Conservation (phyloP, 2,888 invertebrate species). For the Tillus elongatus region DNA sequence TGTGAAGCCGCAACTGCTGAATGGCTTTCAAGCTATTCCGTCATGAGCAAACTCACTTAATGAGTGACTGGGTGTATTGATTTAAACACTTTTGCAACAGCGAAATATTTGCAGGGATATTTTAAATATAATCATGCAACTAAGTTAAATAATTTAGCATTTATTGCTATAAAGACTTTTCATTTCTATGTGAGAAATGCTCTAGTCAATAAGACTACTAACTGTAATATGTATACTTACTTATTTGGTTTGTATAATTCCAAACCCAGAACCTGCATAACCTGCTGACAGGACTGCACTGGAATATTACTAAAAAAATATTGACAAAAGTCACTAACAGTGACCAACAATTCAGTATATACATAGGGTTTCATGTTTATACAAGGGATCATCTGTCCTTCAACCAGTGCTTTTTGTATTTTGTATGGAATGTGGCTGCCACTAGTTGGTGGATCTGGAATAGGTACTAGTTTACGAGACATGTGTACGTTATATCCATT, state of each 20-base stretch:
- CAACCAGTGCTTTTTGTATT: slow-evolving; percentile 72
- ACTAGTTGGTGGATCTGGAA: slow-evolving; percentile 59
- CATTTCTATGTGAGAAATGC: too few species aligned
- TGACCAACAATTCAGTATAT: slow-evolving; percentile 73
- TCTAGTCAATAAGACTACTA: too few species aligned
- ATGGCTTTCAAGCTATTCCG: too few species aligned
- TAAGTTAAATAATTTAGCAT: too few species aligned
- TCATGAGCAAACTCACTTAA: too few species aligned
- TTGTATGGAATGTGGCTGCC: slow-evolving; percentile 66
- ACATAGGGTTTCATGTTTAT: slow-evolving; percentile 81
- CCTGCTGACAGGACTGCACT: slow-evolving; percentile 65
- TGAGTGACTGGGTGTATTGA: too few species aligned
- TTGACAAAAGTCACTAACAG: slow-evolving; percentile 69
- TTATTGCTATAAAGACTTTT: too few species aligned
- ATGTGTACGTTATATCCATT: slow-evolving; percentile 16
- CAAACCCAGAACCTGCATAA: slow-evolving; percentile 70
- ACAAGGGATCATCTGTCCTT: slow-evolving; percentile 73
- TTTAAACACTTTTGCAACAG: too few species aligned
- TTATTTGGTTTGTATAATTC: slow-evolving; percentile 75
- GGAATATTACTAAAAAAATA: slow-evolving; percentile 72
- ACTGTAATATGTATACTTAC: slow-evolving; percentile 52
- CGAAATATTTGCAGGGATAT: too few species aligned
- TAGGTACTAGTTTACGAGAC: slow-evolving; percentile 54
- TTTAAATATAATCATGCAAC: too few species aligned
- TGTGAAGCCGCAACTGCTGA: too few species aligned